Evolutionary conservation across 1,140 invertebrate species (phyloP).

Genomic region (Camponotus vicinus): DNA sequence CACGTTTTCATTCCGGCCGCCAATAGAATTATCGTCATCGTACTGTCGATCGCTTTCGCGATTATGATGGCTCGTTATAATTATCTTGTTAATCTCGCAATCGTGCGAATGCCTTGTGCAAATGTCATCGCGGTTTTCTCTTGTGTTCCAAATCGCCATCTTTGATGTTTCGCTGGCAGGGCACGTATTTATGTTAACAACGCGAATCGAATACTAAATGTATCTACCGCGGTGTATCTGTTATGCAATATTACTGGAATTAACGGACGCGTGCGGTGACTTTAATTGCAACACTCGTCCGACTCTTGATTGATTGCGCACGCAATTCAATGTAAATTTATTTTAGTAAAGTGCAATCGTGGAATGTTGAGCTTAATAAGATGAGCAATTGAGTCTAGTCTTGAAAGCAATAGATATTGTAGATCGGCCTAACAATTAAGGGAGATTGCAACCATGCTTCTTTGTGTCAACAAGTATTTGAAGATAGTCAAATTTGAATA

Average conservation of each 20-base stretch:
- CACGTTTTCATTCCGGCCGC: neutral
- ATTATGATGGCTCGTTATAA: conserved; percentile 24
- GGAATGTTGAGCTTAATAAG: conserved; percentile 15
- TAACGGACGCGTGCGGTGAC: conserved; percentile 3
- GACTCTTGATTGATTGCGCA: conserved; percentile 9
- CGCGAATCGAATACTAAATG: conserved; percentile 38
- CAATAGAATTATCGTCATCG: neutral
- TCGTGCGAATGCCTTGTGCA: conserved; percentile 50
- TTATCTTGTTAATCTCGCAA: neutral
- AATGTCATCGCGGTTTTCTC: conserved; percentile 49
- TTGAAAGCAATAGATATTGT: neutral
- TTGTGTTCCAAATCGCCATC: conserved; percentile 63
- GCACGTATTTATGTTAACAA: conserved; percentile 29
- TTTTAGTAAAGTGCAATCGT: conserved; percentile 14
- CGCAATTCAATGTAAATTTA: conserved; percentile 24
- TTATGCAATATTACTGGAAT: conserved; percentile 25
- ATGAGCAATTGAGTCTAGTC: neutral
- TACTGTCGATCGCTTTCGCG: neutral
- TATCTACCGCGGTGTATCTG: neutral
- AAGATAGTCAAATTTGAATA: conserved; percentile 5
- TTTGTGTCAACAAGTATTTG: neutral
- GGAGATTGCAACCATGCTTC: neutral
- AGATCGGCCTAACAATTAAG: neutral
- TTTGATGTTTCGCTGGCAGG: conserved; percentile 9
- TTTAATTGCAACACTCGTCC: conserved; percentile 30